Evolutionary conservation across 2,888 invertebrate genomes (phyloP), one percentile per base, ranked within the genome.

Genomic region (Metellina segmentata): DNA sequence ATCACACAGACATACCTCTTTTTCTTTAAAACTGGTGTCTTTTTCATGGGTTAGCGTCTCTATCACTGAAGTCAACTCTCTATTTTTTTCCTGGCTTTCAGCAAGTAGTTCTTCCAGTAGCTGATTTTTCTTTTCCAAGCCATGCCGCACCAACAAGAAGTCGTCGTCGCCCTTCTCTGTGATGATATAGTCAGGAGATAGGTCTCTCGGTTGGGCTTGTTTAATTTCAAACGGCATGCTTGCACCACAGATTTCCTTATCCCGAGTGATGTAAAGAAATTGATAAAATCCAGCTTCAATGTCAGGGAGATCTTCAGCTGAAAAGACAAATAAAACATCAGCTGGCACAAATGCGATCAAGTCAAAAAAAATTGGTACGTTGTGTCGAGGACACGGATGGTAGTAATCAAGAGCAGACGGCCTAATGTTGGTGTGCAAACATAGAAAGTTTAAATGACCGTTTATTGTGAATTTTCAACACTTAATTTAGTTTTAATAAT

Each of bases 191-290:
- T 83, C 87, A 34, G 82, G 78, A 53, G 83, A 78, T 6, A 70
- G 19, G 16, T 49, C 49, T 6, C 51, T 52, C 5, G n/a, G 19
- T 48, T 53, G 34, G 34, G 34, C 7, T 9, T 11, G 13, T 49
- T 86, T 83, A 1, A 87, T 74, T 74, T 87, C 69, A 51, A 87
- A 82, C 70, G 91, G 87, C 71, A 72, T 91, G 72, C 91, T 91
- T 34, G 91, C 91, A 20, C 91, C 91, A 78, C 91, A 91, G 5
- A 91, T 69, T 87, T 91, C 91, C 8, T 83, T 53, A n/a, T 91
- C 91, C 7, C 77, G 72, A 48, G 91, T 91, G 7, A 91, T 71
- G 61, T 91, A 91, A n/a, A 87, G 48, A 49, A 91, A 91, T 9
- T 91, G 91, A 74, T 91, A 91, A 34, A 79, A 91, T 13, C 91